Base-by-base conservation (phyloP, 2,113 vertebrate genomes). In the Neodontobutis hainanensis region DNA sequence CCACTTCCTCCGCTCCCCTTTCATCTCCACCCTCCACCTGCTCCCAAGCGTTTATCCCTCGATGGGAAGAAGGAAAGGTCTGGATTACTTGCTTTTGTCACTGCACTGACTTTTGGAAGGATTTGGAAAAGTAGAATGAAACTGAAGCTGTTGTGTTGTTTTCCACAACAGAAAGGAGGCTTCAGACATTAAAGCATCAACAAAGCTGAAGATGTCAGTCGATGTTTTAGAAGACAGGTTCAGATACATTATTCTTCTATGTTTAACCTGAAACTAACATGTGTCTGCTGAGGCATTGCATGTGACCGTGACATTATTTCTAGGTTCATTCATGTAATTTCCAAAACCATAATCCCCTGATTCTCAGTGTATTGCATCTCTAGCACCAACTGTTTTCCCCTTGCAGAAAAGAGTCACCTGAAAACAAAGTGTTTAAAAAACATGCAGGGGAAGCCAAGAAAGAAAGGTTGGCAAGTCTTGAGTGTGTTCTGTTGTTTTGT, bases 341-440 rank as follows among this genome's bases (percentile, higher is more conserved):
- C 16, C 8, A 1, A 67, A 60, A 42, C 42, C n/a, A 32, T 38
- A 42, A 36, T 55, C 52, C 12, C 35, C 52, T 55, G 52, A 34
- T 36, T 36, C 12, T 36, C 27, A 52, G 11, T 34, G 52, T 8
- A 10, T 8, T n/a, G 34, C 12, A 6, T 8, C 8, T 58, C 32
- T 38, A 6, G 55, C 42, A 47, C 42, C 66, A 75, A 43, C 15
- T 27, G 27, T 86, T 85, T 72, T 85, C 9, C 53, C 81, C 57
- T 89, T 77, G 38, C 90, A 93, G 90, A 83, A 93, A 90, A 83
- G 81, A 93, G 69, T 86, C 86, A 0, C 71, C 77, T 11, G 88
- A 91, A 14, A 77, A 62, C 78, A 94, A 90, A 86, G 68, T 79
- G 51, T 67, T 80, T 66, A 91, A 88, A 83, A 90, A 83, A 63